Evolutionary conservation across 1,140 invertebrate species (phyloP), one percentile per base, ranked within the genome.

Genomic region (Tetraneura akinire): DNA sequence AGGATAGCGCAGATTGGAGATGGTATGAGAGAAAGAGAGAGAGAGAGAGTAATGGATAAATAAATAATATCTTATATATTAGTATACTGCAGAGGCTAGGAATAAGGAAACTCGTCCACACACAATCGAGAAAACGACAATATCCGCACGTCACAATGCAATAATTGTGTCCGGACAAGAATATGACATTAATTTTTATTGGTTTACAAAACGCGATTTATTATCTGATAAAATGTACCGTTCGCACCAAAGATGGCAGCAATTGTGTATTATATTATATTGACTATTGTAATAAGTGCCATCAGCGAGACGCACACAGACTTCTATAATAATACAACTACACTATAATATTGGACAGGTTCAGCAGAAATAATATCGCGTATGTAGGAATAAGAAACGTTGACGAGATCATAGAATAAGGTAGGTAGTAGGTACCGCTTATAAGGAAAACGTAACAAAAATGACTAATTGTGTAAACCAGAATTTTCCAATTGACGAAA

Each of bases 141-240:
- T 68, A 68, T 68, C 66, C 47, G 45, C 66, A 26, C 42, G 66
- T 53, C 70, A 53, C 47, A 42, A 51, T 51, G 16, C 49, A 29
- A n/a, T n/a, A 47, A 68, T 68, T 68, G 66, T 47, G 66, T 68
- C 66, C 37, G 14, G 23, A 53, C 51, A 57, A 76, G 49, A 55
- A 76, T 60, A 57, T 60, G 74, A 78, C 74, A 62, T 78, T 78
- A 60, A 78, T 62, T 78, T 78, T 78, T 78, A 78, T 78, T 78
- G 74, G 74, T 45, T 78, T 78, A 62, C 55, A 45, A 47, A 62
- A 78, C 37, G 26, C 55, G 74, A 78, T 78, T 78, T 78, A 78
- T 78, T 18, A n/a, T 60, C 32, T 60, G 74, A 57, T 45, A 16
- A 78, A 45, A 62, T 78, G 74, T 76, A 76, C 74, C 74, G 74